Conservation (phyloP, 2,113 vertebrate genomes). For the Phrynosoma platyrhinos region DNA sequence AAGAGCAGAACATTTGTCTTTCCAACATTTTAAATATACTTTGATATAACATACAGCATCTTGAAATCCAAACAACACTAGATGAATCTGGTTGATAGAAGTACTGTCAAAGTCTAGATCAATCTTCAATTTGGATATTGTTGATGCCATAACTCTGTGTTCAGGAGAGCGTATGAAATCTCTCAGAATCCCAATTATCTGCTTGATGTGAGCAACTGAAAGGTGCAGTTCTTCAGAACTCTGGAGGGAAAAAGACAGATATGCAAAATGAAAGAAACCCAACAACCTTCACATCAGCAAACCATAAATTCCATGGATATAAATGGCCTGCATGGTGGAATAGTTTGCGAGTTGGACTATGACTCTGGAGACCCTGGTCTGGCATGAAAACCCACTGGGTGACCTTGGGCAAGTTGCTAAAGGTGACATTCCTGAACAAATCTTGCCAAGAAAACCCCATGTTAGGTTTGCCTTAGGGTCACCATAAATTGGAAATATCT, state of each 20-base stretch:
- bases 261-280: background rate
- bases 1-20: background rate
- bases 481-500: no score
- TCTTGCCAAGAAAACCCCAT: no score
- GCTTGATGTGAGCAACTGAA: constrained; percentile 90
- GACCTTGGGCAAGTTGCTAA: no score
- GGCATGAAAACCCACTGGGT: no score
- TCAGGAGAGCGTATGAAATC: constrained; percentile 94
- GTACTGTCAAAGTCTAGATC: constrained; percentile 94
- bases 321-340: no score
- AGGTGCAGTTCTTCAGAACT: constrained; percentile 89
- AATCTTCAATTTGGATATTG: constrained; percentile 91
- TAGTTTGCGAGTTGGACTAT: no score
- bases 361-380: no score
- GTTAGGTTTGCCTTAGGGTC: no score
- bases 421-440: no score
- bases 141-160: constrained; percentile 92
- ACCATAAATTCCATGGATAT: background rate
- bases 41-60: constrained; percentile 85
- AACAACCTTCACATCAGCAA: background rate
- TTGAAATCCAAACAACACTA: constrained; percentile 94
- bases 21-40: background rate
- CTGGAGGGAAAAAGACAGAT: constrained; percentile 67
- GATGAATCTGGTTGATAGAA: constrained; percentile 93
- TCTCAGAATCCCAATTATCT: constrained; percentile 92